Percentiles rank a stretch among this genome's conserved stretches.
Evolutionary conservation across 2,113 vertebrate genomes (phyloP).

Genomic region (rat (Rattus norvegicus)): GRCr8 NC_086025.1:53473501-53474000

Average conservation of each 20-base stretch:
- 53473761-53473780: background rate
- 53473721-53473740: background rate
- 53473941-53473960: background rate
- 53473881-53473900: background rate
- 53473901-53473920: background rate
- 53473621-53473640: background rate
- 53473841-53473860: background rate
- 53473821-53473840: background rate
- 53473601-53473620: background rate
- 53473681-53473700: background rate
- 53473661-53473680: background rate
- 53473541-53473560: background rate
- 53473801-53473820: background rate
- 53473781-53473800: background rate
- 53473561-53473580: background rate
- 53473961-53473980: slow-evolving; percentile 12
- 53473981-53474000: slow-evolving; percentile 15
- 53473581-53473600: background rate
- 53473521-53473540: background rate
- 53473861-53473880: slow-evolving; percentile 16
- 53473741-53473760: background rate
- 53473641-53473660: background rate
- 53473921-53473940: background rate
- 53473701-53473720: background rate
- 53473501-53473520: background rate